These are phyloP conservation scores for Penaeus japonicus DNA, from an alignment of 1,140 invertebrate species.

Conservation along the genomic window DNA sequence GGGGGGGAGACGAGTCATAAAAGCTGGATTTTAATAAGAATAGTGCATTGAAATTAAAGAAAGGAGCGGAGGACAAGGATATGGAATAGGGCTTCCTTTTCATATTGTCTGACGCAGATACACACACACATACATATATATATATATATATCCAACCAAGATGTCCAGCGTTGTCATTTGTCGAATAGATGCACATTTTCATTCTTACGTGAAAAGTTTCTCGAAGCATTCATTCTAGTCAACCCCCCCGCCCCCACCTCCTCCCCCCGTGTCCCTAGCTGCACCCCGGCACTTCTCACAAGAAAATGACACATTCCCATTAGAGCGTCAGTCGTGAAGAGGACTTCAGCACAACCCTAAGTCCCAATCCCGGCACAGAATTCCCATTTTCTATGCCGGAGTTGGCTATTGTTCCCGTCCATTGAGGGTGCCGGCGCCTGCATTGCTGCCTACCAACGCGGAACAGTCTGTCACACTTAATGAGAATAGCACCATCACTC, in stretches of 20 bases:
- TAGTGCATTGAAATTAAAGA: too few relatives aligned
- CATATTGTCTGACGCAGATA: too few relatives aligned
- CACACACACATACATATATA: too few relatives aligned
- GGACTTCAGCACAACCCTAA: not conserved
- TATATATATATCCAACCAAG: too few relatives aligned
- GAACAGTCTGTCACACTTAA: conserved; percentile 40
- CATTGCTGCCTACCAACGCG: conserved; percentile 35
- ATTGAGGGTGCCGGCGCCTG: conserved; percentile 32
- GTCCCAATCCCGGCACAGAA: conserved; percentile 35
- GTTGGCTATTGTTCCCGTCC: conserved; percentile 24
- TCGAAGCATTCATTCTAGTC: too few relatives aligned
- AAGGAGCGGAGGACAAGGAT: too few relatives aligned
- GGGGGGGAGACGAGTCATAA: not conserved
- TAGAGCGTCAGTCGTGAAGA: conserved; percentile 41
- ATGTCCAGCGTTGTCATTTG: too few relatives aligned
- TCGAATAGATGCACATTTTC: too few relatives aligned
- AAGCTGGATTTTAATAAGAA: not conserved
- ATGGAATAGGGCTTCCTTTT: too few relatives aligned
- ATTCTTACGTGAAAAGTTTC: too few relatives aligned
- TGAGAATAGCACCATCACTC: conserved; percentile 48
- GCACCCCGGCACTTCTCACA: not conserved
- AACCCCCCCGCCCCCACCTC: too few relatives aligned
- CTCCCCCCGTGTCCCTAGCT: too few relatives aligned
- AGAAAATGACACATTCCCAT: conserved; percentile 57
- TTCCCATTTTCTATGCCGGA: conserved; percentile 48